phyloP scores from a whole-genome alignment of 2,113 vertebrate species.

The Centropus unirufus region DNA sequence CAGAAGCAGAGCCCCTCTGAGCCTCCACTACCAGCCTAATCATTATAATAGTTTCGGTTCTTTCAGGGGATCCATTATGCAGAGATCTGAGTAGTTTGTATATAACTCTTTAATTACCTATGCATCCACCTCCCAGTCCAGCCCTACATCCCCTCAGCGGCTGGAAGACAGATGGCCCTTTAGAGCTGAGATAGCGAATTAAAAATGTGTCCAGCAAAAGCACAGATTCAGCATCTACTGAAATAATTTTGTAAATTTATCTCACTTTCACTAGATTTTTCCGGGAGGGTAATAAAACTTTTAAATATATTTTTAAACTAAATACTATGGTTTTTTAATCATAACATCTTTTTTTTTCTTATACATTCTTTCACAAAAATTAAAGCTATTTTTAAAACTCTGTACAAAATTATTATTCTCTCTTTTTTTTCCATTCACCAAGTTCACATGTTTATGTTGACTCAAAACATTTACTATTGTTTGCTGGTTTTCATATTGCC shows the following conservation, averaged over 20 bases:
- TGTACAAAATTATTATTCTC: not conserved
- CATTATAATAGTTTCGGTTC: slow-evolving; percentile 27
- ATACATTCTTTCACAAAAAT: not conserved
- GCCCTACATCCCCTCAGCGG: slow-evolving; percentile 1
- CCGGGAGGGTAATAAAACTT: not conserved
- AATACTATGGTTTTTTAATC: not conserved
- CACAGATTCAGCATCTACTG: slow-evolving; percentile 37
- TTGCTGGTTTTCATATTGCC: not conserved
- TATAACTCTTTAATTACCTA: slow-evolving; percentile 48
- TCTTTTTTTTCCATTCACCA: not conserved
- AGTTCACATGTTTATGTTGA: not conserved
- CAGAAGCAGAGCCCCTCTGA: slow-evolving; percentile 26
- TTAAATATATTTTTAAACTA: not conserved
- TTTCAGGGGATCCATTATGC: slow-evolving; percentile 58
- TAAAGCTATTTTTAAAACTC: not conserved
- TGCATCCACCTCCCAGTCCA: slow-evolving; percentile 25
- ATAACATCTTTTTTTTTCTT: not conserved
- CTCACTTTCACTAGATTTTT: not conserved
- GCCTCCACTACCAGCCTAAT: slow-evolving; percentile 26
- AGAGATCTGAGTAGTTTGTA: slow-evolving; percentile 22
- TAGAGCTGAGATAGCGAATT: slow-evolving; percentile 27
- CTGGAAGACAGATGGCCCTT: slow-evolving; percentile 55
- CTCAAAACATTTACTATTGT: not conserved
- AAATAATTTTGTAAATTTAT: slow-evolving; percentile 30
- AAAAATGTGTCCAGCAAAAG: slow-evolving; percentile 39